Evolutionary conservation across 2,888 invertebrate species (phyloP).

Genomic region (Herminia tarsipennalis): DNA sequence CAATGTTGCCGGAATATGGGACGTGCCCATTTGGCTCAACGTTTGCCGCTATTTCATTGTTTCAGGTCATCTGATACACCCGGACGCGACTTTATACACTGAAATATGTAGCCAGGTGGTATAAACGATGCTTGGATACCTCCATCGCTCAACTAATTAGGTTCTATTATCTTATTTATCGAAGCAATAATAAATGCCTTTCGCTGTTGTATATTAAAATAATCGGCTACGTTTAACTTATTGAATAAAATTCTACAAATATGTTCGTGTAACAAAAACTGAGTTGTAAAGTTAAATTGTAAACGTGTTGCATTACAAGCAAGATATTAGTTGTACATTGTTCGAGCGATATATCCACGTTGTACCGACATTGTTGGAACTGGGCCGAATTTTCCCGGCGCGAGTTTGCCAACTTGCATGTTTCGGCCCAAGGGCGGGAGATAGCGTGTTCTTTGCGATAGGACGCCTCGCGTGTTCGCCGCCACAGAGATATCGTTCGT

Average conservation of each 20-base stretch:
- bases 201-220: no score
- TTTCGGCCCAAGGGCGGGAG: not conserved
- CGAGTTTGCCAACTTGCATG: not conserved
- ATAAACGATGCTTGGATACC: no score
- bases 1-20: not conserved
- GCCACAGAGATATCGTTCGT: no score
- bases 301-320: constrained; percentile 2
- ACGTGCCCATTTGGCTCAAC: not conserved
- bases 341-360: not conserved
- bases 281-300: not conserved
- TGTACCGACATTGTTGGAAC: not conserved
- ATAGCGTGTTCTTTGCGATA: not conserved
- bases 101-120: no score
- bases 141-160: no score
- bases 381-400: not conserved
- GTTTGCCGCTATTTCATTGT: not conserved
- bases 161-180: no score
- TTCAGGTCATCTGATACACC: no score
- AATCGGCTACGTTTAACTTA: no score
- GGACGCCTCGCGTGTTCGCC: no score
- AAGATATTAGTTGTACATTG: constrained; percentile 2
- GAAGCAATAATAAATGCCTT: no score
- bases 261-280: not conserved
- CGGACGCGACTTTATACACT: no score
- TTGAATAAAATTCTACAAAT: no score